Evolutionary conservation across 1,140 invertebrate genomes (phyloP).

Genomic region (Vanessa atalanta): DNA sequence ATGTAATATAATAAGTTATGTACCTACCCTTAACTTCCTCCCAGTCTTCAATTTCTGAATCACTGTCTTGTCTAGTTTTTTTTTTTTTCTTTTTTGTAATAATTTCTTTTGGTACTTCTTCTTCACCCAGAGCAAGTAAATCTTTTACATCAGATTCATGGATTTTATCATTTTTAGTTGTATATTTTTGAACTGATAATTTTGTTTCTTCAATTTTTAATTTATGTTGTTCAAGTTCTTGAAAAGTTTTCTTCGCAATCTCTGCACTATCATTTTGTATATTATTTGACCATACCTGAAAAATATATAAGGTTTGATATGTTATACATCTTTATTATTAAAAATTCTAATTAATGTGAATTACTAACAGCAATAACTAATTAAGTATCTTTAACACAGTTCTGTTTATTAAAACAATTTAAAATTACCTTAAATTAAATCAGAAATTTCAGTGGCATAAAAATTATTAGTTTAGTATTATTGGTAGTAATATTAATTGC

Average conservation of each 20-base stretch:
- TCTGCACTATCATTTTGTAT: slow-evolving; percentile 66
- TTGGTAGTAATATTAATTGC: no score
- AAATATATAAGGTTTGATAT: background rate
- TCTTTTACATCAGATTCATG: slow-evolving; percentile 75
- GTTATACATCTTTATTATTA: background rate
- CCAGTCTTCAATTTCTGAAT: slow-evolving; percentile 83
- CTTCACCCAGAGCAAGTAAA: slow-evolving; percentile 80
- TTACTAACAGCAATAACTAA: no score
- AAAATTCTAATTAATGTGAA: no score
- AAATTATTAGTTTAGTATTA: no score
- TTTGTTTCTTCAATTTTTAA: slow-evolving; percentile 80
- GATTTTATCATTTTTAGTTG: slow-evolving; percentile 52
- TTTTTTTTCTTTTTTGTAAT: slow-evolving; percentile 46
- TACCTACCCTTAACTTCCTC: slow-evolving; percentile 83
- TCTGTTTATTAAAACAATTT: no score
- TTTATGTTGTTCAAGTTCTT: slow-evolving; percentile 77
- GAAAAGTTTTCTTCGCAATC: slow-evolving; percentile 72
- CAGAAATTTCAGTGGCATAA: no score
- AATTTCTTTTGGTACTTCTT: slow-evolving; percentile 48
- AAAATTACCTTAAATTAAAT: no score
- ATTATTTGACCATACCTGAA: slow-evolving; percentile 67
- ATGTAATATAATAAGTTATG: no score
- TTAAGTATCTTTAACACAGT: no score
- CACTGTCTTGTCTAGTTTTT: slow-evolving; percentile 71
- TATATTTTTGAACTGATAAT: slow-evolving; percentile 78